A percentile compares a stretch with the other conserved stretches of the same genome.
phyloP scores from a whole-genome alignment of 2,888 invertebrate species.

The Chouioia cunea region DNA sequence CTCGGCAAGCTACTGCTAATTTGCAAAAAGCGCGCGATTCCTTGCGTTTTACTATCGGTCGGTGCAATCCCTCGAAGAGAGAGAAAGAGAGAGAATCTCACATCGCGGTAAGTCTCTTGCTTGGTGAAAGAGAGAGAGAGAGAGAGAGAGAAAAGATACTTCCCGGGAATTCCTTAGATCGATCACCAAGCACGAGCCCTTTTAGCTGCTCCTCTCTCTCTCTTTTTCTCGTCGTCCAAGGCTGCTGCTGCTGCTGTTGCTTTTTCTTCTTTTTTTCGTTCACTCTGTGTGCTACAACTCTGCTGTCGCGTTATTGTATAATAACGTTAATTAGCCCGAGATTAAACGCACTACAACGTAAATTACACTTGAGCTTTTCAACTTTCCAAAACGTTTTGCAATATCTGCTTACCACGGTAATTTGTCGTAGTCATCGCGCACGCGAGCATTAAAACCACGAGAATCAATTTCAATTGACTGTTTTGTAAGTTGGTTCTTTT shows the following conservation, averaged over 20 bases:
- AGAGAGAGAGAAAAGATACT: neutral
- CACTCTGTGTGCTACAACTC: no score
- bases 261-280: neutral
- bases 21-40: neutral
- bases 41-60: slow-evolving; percentile 17
- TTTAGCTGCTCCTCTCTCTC: neutral
- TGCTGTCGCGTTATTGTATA: neutral
- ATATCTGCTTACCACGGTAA: no score
- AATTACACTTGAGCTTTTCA: no score
- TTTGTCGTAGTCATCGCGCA: no score
- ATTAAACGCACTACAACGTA: no score
- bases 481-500: neutral
- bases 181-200: slow-evolving; percentile 17
- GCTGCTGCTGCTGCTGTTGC: neutral
- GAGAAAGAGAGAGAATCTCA: neutral
- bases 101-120: no score
- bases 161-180: slow-evolving; percentile 39
- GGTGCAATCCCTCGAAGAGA: neutral
- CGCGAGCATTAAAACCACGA: no score
- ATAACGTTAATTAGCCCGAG: slow-evolving; percentile 20
- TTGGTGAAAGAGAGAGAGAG: neutral
- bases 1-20: no score
- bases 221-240: neutral
- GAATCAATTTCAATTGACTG: neutral
- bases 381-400: no score